A percentile compares a stretch with the other conserved stretches of the same genome.
Conservation (phyloP, 2,113 vertebrate species). For the Colaptes auratus region DNA sequence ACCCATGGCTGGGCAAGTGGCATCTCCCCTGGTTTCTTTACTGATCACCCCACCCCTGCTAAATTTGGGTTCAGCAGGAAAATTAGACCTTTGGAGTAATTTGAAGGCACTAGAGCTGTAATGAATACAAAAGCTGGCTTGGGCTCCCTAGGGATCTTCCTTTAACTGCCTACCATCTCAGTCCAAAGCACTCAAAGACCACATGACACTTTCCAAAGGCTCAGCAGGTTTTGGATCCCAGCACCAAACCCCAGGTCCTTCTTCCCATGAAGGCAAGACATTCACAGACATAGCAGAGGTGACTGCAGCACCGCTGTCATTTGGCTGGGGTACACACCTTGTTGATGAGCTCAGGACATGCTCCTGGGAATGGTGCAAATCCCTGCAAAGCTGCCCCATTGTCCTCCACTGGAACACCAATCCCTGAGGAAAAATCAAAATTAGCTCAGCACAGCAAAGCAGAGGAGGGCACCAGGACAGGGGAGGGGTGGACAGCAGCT, state of each 20-base stretch:
- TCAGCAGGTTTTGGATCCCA: neutral
- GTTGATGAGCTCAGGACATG: accelerated
- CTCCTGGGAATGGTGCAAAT: neutral
- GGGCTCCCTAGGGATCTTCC: neutral
- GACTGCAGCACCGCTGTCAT: neutral
- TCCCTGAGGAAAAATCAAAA: neutral
- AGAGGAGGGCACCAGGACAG: neutral
- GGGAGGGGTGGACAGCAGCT: too few relatives aligned
- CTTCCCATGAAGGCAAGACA: accelerated
- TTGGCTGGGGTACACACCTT: neutral
- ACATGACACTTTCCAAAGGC: neutral
- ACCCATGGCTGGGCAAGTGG: neutral
- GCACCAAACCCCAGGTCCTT: neutral
- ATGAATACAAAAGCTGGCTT: neutral
- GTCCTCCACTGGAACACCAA: neutral
- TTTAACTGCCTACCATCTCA: neutral
- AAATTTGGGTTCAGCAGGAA: neutral
- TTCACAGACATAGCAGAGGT: neutral
- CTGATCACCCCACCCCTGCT: neutral
- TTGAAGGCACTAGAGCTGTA: neutral
- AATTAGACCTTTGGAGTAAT: neutral
- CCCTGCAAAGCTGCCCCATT: neutral
- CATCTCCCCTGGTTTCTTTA: neutral
- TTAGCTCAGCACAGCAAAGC: neutral
- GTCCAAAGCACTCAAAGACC: neutral